These are phyloP conservation scores for Folsomia manolachei DNA, from an alignment of 2,888 invertebrate genomes.

Conservation along the genomic window DNA sequence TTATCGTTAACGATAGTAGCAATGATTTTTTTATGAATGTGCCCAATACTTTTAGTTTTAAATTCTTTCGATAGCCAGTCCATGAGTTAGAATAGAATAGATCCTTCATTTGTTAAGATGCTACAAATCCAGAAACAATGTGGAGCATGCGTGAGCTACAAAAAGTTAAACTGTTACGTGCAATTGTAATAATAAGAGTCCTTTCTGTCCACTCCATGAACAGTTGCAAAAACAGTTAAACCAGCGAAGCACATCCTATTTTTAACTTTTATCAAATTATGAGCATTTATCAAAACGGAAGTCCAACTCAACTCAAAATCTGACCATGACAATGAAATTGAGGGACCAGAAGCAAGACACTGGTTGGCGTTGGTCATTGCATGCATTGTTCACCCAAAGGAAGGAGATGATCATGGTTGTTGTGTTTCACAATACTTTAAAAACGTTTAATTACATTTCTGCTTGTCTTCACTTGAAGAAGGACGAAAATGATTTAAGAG, in stretches of 20 bases:
- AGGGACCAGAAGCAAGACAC: background rate
- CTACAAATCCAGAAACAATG: too few relatives aligned
- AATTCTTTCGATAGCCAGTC: too few relatives aligned
- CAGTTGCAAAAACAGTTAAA: background rate
- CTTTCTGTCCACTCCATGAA: background rate
- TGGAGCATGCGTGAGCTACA: too few relatives aligned
- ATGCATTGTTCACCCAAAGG: background rate
- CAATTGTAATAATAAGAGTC: too few relatives aligned
- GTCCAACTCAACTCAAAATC: background rate
- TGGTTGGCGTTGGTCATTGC: background rate
- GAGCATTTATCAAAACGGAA: background rate
- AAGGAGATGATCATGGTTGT: background rate
- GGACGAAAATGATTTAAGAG: background rate
- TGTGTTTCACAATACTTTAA: background rate
- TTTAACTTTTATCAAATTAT: conserved; percentile 1
- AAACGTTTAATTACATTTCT: background rate
- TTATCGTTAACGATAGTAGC: too few relatives aligned
- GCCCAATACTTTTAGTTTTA: too few relatives aligned
- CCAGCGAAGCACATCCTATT: background rate
- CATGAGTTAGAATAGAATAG: too few relatives aligned
- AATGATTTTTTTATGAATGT: too few relatives aligned
- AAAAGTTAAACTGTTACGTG: too few relatives aligned
- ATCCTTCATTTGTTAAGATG: too few relatives aligned
- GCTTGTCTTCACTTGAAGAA: background rate
- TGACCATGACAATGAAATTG: conserved; percentile 1